Conservation (phyloP, 2,113 vertebrate species). For the Riparia riparia region DNA sequence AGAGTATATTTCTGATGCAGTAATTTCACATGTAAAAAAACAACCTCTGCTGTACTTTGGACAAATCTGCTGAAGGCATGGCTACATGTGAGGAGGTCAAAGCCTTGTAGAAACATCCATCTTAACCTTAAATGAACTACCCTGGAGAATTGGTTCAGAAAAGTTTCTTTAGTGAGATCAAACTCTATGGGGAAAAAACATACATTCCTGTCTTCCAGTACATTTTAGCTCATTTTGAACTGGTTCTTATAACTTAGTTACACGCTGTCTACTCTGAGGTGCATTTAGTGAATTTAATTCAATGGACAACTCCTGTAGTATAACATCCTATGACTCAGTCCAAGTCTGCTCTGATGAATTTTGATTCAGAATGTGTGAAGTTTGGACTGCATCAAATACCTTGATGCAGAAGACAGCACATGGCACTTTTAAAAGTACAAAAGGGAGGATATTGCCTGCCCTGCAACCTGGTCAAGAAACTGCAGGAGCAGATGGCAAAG, state of each 20-base stretch:
- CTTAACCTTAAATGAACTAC: neutral
- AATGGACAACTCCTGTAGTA: neutral
- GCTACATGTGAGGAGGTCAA: fast-evolving
- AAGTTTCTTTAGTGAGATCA: neutral
- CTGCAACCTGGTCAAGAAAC: slow-evolving; percentile 11
- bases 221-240: neutral
- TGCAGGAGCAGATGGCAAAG: slow-evolving; percentile 34
- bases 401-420: neutral
- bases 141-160: neutral
- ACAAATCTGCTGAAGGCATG: neutral
- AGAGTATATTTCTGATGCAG: neutral
- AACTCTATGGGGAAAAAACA: neutral
- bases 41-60: neutral
- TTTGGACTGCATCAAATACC: neutral
- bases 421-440: neutral
- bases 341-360: neutral
- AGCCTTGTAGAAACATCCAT: neutral
- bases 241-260: neutral
- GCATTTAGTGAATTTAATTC: neutral
- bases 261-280: neutral
- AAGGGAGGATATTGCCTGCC: neutral
- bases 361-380: neutral
- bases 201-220: neutral
- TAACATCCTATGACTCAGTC: neutral
- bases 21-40: neutral